Evolutionary conservation across 2,888 invertebrate species (phyloP), one percentile per base, ranked within the genome.

Genomic region (Cryptosula pallasiana): DNA sequence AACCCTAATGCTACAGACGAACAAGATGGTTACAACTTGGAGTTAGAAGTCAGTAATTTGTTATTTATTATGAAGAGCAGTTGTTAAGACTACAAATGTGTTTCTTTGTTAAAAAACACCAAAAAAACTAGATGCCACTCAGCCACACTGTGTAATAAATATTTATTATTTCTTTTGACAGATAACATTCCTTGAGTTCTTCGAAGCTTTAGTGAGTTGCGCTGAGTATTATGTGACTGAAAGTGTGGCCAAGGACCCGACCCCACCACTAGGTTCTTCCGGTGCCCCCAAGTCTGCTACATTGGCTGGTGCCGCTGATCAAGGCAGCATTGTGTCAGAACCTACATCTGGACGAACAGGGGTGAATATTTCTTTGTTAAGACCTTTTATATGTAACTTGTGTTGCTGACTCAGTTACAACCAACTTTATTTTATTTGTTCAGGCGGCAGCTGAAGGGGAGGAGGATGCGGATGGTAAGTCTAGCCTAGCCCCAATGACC

Each of bases 171-270:
- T 29, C 27, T 27, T 63, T 16, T 57, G 3, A 1, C 77, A 84
- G 83, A 83, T 85, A 80, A 81, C 81, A 1, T 85, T 84, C 77
- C 78, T 84, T 69, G 85, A 84, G 76, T 85, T 84, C 74, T 81
- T 84, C 72, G 85, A 85, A 76, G 83, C 82, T 3, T 75, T 85
- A 73, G 80, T 85, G 69, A 82, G 82, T 3, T 84, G 84, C 78
- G 84, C 84, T 5, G 79, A 82, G 75, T 76, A 78, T 34, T 84
- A 78, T 77, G 82, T 82, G 34, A 83, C 84, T 9, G 82, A 82
- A 72, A 77, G 78, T 16, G 82, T 83, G 0, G 81, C 82, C 0
- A 81, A 80, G 73, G 81, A 82, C 73, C 81, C 82, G 0, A 79
- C 77, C 23, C 76, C 80, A 2, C 79, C 80, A 16, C 79, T 63